Percentiles rank a stretch among this genome's conserved stretches.
phyloP scores from a whole-genome alignment of 1,140 invertebrate genomes.

The Temnothorax curvispinosus region DNA sequence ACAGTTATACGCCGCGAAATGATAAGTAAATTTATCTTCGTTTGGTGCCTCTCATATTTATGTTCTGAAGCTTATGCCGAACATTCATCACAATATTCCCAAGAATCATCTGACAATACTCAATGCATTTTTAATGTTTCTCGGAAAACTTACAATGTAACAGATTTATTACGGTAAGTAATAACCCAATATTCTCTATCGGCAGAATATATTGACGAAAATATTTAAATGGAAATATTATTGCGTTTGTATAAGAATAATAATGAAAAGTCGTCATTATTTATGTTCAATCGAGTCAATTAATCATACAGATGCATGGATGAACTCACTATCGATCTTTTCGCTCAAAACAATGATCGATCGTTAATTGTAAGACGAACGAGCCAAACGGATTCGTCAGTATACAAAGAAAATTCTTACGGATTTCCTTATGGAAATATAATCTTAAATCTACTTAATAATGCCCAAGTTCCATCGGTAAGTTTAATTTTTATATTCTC shows the following conservation, averaged over 20 bases:
- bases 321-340: constrained; percentile 55
- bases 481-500: not conserved
- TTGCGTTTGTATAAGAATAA: not conserved
- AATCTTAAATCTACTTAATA: constrained; percentile 43
- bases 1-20: not conserved
- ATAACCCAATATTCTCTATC: not conserved
- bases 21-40: constrained; percentile 41
- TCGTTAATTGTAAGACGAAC: not conserved
- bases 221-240: not conserved
- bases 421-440: constrained; percentile 38
- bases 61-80: not conserved
- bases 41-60: constrained; percentile 43
- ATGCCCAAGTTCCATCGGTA: constrained; percentile 33
- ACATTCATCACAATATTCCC: not conserved
- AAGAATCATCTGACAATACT: constrained; percentile 35
- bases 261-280: not conserved
- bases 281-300: constrained; percentile 4
- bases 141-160: constrained; percentile 74
- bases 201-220: not conserved
- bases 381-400: constrained; percentile 17
- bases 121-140: constrained; percentile 64
- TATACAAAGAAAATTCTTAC: constrained; percentile 35
- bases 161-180: constrained; percentile 80
- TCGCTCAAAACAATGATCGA: constrained; percentile 6
- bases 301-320: constrained; percentile 73